Conservation (phyloP, 2,113 vertebrate species). For the Ovibos moschatus region DNA sequence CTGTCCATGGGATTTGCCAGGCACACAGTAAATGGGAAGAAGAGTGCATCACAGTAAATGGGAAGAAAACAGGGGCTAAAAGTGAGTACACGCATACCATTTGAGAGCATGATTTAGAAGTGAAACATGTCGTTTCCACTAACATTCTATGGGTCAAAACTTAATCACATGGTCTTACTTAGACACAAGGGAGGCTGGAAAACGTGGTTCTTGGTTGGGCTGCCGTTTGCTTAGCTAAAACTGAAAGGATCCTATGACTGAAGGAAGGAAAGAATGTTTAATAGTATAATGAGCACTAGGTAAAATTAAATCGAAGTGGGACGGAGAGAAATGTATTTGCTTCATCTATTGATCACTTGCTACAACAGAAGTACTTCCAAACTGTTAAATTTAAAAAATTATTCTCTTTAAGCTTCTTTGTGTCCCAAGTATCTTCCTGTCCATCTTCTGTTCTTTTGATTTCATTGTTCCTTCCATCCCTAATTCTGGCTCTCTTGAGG, state of each 20-base stretch:
- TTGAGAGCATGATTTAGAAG: not conserved
- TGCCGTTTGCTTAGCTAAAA: slow-evolving; percentile 28
- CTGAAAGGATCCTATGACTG: not conserved
- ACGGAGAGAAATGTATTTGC: not conserved
- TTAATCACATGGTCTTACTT: not conserved
- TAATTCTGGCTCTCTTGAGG: not conserved
- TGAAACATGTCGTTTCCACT: not conserved
- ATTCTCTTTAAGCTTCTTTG: not conserved
- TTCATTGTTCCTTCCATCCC: not conserved
- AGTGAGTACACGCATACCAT: not conserved
- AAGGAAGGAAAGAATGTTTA: not conserved
- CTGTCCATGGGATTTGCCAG: no score
- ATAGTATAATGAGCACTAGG: not conserved
- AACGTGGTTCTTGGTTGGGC: not conserved
- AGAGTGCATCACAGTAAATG: not conserved
- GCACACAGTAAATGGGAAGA: no score
- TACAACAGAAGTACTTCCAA: not conserved
- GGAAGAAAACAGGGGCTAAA: not conserved
- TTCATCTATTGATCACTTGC: not conserved
- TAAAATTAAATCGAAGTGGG: not conserved
- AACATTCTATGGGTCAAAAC: not conserved
- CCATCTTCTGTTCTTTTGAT: not conserved
- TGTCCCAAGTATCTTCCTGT: not conserved
- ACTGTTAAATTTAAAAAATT: slow-evolving; percentile 5
- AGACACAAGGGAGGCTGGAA: not conserved